Percentiles rank a stretch among this genome's conserved stretches.
phyloP scores from a whole-genome alignment of 2,797 vertebrate species.

The Sandelia bainsii region DNA sequence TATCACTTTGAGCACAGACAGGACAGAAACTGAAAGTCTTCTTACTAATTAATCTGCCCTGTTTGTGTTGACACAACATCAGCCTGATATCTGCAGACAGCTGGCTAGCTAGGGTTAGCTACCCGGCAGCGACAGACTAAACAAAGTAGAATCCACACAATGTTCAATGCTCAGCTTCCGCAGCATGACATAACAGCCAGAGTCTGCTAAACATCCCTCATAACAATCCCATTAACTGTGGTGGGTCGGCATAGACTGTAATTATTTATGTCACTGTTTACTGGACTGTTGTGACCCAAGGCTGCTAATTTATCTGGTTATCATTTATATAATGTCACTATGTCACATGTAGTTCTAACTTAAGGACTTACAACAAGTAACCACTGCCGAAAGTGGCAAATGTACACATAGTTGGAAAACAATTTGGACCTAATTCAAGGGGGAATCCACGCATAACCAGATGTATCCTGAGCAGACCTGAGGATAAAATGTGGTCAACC shows the following conservation, averaged over 20 bases:
- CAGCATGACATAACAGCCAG: not conserved
- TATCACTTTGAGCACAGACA: not conserved
- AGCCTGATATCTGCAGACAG: slow-evolving; percentile 1
- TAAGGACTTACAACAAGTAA: no score
- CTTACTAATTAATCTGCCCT: not conserved
- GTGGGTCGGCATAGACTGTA: not conserved
- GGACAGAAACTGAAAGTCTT: slow-evolving; percentile 1
- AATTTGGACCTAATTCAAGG: no score
- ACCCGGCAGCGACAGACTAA: not conserved
- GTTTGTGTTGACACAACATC: slow-evolving; percentile 3
- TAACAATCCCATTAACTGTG: not conserved
- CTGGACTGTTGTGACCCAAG: not conserved
- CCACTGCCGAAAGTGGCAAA: no score
- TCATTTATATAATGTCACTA: no score
- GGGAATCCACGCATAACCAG: no score
- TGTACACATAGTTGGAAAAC: no score
- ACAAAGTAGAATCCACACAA: not conserved
- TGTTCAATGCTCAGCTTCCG: not conserved
- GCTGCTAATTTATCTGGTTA: not conserved
- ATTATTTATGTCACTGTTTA: not conserved
- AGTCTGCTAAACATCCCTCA: not conserved
- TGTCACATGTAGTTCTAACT: no score
- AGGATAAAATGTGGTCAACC: no score
- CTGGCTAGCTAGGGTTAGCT: not conserved
- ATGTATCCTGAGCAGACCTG: no score